Evolutionary conservation across 2,113 vertebrate genomes (phyloP).

Genomic region (Elaphurus davidianus): DNA sequence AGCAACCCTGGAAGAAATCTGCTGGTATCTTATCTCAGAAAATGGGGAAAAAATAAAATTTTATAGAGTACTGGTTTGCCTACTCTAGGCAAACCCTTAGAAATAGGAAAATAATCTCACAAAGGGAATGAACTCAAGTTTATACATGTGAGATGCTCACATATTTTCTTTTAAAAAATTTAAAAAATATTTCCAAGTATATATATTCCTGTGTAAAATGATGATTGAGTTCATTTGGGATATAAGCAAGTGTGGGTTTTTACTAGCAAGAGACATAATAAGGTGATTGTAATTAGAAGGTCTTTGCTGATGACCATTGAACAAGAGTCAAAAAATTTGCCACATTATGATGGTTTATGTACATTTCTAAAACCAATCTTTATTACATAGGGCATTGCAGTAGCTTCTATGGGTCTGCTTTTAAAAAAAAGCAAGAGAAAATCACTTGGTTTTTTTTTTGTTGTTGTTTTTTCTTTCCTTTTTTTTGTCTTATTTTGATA

Average conservation of each 20-base stretch:
- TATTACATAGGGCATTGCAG: not conserved
- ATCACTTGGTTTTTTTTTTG: not conserved
- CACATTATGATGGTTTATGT: not conserved
- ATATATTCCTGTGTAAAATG: not conserved
- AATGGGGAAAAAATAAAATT: not conserved
- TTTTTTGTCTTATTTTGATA: slow-evolving; percentile 1
- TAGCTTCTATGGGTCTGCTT: not conserved
- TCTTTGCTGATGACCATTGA: not conserved
- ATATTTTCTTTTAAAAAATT: not conserved
- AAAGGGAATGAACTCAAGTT: not conserved
- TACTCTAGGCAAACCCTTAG: not conserved
- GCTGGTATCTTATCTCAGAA: not conserved
- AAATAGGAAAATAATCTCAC: not conserved
- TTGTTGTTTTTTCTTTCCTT: not conserved
- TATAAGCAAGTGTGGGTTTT: not conserved
- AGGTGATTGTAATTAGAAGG: not conserved
- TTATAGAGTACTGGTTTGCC: not conserved
- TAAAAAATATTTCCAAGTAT: not conserved
- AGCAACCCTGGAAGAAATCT: not conserved
- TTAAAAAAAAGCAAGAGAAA: not conserved
- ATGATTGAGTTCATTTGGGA: not conserved
- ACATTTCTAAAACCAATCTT: not conserved
- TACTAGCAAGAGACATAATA: not conserved
- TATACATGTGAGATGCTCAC: not conserved
- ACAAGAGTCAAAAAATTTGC: not conserved